These are phyloP conservation scores for Aphidius colemani DNA, from an alignment of 2,888 invertebrate species.

Conservation along the genomic window DNA sequence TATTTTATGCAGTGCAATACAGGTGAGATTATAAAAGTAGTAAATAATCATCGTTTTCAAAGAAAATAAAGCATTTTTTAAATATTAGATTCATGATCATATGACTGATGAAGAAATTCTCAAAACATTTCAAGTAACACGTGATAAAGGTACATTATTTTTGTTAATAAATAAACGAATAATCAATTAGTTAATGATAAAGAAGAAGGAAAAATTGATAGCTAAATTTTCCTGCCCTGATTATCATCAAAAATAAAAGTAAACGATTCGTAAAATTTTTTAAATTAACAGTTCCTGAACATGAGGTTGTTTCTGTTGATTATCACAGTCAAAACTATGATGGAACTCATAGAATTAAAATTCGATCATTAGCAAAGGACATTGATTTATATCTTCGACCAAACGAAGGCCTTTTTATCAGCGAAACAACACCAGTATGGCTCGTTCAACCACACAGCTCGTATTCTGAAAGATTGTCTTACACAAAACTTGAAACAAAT, in stretches of 20 bases:
- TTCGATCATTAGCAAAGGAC: constrained; percentile 40
- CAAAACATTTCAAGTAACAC: constrained; percentile 39
- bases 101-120: constrained; percentile 45
- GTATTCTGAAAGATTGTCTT: constrained; percentile 38
- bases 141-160: constrained; percentile 36
- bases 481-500: constrained; percentile 32
- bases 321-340: neutral
- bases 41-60: too few species aligned
- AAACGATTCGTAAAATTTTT: neutral
- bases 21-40: too few species aligned
- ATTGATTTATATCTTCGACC: constrained; percentile 45
- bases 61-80: too few species aligned
- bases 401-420: constrained; percentile 44
- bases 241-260: neutral
- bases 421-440: constrained; percentile 45
- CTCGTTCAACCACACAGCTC: constrained; percentile 34
- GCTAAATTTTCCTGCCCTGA: too few species aligned
- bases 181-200: neutral
- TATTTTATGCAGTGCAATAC: too few species aligned
- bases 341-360: constrained; percentile 28
- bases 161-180: neutral
- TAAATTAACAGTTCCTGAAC: constrained; percentile 44
- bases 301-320: constrained; percentile 44
- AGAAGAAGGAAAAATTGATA: too few species aligned
- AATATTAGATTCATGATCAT: constrained; percentile 41